Base-by-base conservation (phyloP, 2,113 vertebrate genomes). In the Petromus typicus region DNA sequence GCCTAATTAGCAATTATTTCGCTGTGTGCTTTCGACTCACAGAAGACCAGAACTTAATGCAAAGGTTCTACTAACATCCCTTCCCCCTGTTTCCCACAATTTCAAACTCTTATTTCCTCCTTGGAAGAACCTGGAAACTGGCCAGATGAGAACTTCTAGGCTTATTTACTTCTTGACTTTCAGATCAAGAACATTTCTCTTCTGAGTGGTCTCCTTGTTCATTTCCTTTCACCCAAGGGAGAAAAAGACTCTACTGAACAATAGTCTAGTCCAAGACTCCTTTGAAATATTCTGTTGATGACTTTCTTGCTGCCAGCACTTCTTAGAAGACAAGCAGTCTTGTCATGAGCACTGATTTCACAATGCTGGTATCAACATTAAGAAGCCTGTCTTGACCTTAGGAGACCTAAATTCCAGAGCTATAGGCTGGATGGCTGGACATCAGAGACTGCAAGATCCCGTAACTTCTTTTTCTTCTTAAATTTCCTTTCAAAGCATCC, bases 341-440 rank as follows among this genome's bases (percentile, higher is more conserved):
- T 48, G 32, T 23, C 45, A 34, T 8, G 40, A 86, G 22, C 1
- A 3, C 48, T 59, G 22, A 20, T n/a, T 45, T 64, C 22, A 22
- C 10, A 32, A 10, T 20, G 37, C 1, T 3, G 61, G 0, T 0
- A 14, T 3, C 27, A 64, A 43, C 43, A 14, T 8, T 3, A 5
- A 76, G 86, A 48, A 71, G 34, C 61, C 30, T 57, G 10, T n/a
- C 63, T 61, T 61, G 4, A 40, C 34, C 45, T 14, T 12, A 8
- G 13, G 25, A 80, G 45, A 64, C 0, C 0, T n/a, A 56, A 43
- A 12, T 16, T 45, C 76, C 75, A 67, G 34, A 56, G 54, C 23
- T 20, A 48, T 1, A 5, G 17, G 32, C 25, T 17, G 34, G 56
- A 45, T 48, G 7, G 11, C 18, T 2, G 1, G 14, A 27, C 14